phyloP scores from a whole-genome alignment of 2,888 invertebrate genomes.

The Mesoligia furuncula region DNA sequence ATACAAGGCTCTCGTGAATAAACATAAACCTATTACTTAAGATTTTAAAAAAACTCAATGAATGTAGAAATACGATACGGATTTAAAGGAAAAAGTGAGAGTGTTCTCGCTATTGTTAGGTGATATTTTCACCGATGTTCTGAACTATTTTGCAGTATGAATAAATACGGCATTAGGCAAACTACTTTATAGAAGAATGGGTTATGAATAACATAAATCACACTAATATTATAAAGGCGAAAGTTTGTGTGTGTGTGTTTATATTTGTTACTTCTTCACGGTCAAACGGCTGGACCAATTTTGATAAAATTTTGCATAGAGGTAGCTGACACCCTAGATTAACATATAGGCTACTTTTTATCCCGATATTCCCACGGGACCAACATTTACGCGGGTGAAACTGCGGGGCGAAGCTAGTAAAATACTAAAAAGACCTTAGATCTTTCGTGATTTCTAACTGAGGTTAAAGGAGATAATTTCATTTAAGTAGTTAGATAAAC shows the following conservation, averaged over 20 bases:
- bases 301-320: too few species aligned
- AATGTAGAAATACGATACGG: conserved; percentile 11
- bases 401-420: too few species aligned
- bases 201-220: neutral
- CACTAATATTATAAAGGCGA: too few species aligned
- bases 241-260: too few species aligned
- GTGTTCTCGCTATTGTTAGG: neutral
- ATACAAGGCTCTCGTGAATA: conserved; percentile 23
- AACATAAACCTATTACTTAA: conserved; percentile 32
- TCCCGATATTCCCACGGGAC: too few species aligned
- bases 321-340: too few species aligned
- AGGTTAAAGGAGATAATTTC: conserved; percentile 77
- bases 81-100: conserved; percentile 19
- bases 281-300: too few species aligned
- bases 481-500: conserved; percentile 69
- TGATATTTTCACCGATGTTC: neutral
- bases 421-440: conserved; percentile 54
- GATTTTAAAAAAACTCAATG: conserved; percentile 20
- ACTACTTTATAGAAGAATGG: conserved; percentile 1
- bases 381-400: too few species aligned
- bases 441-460: conserved; percentile 70
- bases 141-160: neutral
- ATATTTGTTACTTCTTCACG: too few species aligned
- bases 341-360: too few species aligned
- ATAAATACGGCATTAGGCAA: neutral